phyloP scores from a whole-genome alignment of 2,888 invertebrate genomes.

The Dinocampus coccinellae region DNA sequence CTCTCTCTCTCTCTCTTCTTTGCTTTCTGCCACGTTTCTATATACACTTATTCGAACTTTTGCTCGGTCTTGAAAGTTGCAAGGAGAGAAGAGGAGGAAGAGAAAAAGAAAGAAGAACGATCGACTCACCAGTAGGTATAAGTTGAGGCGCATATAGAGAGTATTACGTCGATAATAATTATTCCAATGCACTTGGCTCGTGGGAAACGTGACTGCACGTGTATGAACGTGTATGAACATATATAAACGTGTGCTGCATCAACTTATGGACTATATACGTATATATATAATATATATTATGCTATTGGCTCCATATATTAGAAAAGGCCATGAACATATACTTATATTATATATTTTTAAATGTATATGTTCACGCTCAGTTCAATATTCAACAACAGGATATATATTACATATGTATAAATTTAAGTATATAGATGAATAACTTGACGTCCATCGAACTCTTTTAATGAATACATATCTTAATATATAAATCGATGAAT shows the following conservation, averaged over 20 bases:
- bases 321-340: neutral
- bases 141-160: neutral
- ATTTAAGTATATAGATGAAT: neutral
- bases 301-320: neutral
- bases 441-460: neutral
- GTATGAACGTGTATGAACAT: conserved; percentile 16
- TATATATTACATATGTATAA: neutral
- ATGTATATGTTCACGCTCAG: neutral
- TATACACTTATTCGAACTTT: neutral
- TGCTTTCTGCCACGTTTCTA: neutral
- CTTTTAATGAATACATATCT: neutral
- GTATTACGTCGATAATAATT: conserved; percentile 36
- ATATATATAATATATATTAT: neutral
- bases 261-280: conserved; percentile 5
- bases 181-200: conserved; percentile 34
- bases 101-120: neutral
- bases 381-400: neutral
- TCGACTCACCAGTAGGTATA: conserved; percentile 7
- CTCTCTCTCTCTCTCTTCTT: neutral
- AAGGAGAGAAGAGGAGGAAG: neutral
- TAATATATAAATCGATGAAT: too few relatives aligned
- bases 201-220: conserved; percentile 32
- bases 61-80: neutral
- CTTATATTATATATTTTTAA: neutral
- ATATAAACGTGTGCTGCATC: conserved; percentile 26